Percentiles rank a stretch among this genome's conserved stretches.
Evolutionary conservation across 2,113 vertebrate species (phyloP).

Genomic region (Eptesicus fuscus): DNA sequence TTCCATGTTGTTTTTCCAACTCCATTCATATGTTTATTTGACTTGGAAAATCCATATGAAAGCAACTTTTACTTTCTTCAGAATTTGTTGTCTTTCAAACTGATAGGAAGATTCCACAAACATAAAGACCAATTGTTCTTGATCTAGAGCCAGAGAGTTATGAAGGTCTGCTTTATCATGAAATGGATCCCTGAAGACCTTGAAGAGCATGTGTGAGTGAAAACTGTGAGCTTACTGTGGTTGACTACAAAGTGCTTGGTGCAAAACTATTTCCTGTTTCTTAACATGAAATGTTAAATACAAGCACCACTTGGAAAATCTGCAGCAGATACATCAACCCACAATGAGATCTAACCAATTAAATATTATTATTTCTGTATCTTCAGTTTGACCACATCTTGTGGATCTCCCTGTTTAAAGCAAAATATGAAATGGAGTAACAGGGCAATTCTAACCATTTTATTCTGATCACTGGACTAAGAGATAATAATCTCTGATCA

Average conservation of each 20-base stretch:
- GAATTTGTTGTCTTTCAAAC: slow-evolving; percentile 47
- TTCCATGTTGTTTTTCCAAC: slow-evolving; percentile 17
- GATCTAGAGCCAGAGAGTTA: slow-evolving; percentile 40
- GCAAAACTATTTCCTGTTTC: slow-evolving; percentile 49
- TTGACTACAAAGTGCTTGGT: slow-evolving; percentile 17
- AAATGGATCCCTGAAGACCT: slow-evolving; percentile 43
- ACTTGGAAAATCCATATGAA: not conserved
- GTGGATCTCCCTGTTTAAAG: not conserved
- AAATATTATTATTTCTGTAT: not conserved
- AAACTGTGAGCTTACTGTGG: slow-evolving; percentile 12
- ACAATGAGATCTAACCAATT: not conserved
- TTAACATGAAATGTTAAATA: slow-evolving; percentile 24
- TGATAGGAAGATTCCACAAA: slow-evolving; percentile 53
- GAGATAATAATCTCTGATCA: not conserved
- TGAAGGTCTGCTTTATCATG: slow-evolving; percentile 49
- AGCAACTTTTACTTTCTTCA: slow-evolving; percentile 9
- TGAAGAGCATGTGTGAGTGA: slow-evolving; percentile 43
- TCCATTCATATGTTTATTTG: slow-evolving; percentile 9
- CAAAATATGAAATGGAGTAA: not conserved
- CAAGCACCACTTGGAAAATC: not conserved
- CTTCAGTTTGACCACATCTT: not conserved
- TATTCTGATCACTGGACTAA: not conserved
- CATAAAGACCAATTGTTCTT: slow-evolving; percentile 58
- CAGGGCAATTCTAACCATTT: not conserved
- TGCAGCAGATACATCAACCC: not conserved